Base-by-base conservation (phyloP, 1,140 invertebrate genomes). In the Gryllus bimaculatus region DNA sequence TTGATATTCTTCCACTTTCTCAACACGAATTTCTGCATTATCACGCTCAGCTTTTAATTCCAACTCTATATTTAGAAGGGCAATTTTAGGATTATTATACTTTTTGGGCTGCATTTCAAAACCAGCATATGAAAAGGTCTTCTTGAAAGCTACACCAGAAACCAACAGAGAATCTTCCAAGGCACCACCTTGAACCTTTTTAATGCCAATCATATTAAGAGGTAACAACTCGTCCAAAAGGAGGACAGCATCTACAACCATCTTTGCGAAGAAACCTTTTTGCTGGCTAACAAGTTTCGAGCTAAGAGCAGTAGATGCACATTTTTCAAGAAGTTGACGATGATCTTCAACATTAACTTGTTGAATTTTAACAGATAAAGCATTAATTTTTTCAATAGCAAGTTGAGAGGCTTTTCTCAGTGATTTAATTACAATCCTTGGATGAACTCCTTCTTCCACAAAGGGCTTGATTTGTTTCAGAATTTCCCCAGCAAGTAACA, bases 71-170 rank as follows among this genome's bases (percentile, higher is more conserved):
- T 99, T 99, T 0, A 99, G 88, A 18, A 99, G 85, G 10, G 98
- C 98, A 83, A 99, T 99, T 88, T 97, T 98, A 81, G 96, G 97
- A 47, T 95, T 90, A 15, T 90, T 88, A 83, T 98, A 99, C 76
- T 89, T 92, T 87, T 99, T 99, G 0, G 96, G 97, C 84, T 99
- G 98, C 98, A 99, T 99, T 89, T 99, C 98, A 87, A 99, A 99
- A 8, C 98, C 98, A 82, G 98, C 98, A 85, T 99, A 99, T 0
- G 97, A 98, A 87, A 99, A 99, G 0, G 98, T 99, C 87, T 99
- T 99, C 87, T 99, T 99, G 85, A 99, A 99, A 0, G 98, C 97
- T 12, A 99, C 98, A 76, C 98, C 98, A 81, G 91, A 89, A 4
- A 99, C 92, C 6, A 99, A 88, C 81, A 93, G 87, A 0, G 98